Evolutionary conservation across 2,888 invertebrate genomes (phyloP), one percentile per base, ranked within the genome.

Genomic region (Drosophila robusta): DNA sequence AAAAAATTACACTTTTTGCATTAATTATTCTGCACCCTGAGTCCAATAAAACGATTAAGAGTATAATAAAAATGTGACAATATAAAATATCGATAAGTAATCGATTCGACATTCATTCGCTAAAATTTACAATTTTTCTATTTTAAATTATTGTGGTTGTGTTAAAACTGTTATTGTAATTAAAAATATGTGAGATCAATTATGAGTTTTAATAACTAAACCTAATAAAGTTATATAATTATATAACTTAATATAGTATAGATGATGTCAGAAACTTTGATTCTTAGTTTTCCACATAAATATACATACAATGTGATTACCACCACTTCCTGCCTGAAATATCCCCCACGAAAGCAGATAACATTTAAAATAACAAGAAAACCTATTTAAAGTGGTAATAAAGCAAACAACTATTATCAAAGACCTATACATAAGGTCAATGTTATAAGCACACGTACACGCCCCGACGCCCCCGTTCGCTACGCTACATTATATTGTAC

Each of bases 401-500:
- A 26, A 46, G 26, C 16, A 22, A 45, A 36, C 8, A 24, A 8
- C 9, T 24, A 16, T 26, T 55, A 45, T 46, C 46, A 16, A 24
- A 34, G 22, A 16, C 14, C 22, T 14, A 24, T 9, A 16, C 24
- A 24, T 22, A 45, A 38, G 49, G 47, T 49, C 56, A 56, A 38
- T 38, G 46, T 9, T 16, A n/a, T 29, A 1, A n/a, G 6, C 9
- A n/a, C 18, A 29, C 3, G 11, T 2, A 7, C 14, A 3, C 14
- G 39, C 39, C 39, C 39, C 7, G 6, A 22, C 24, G 12, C 14
- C 14, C 22, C 3, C n/a, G 1, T 18, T n/a, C 12, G 14, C 8
- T 4, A 38, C 14, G 8, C 52, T 44, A 4, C 34, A 34, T 34
- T 18, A 29, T 12, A 29, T 41, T 16, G 29, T 18, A 32, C 11